These are phyloP conservation scores for Pardosa pseudoannulata DNA, from an alignment of 2,888 invertebrate genomes.

Conservation along the genomic window DNA sequence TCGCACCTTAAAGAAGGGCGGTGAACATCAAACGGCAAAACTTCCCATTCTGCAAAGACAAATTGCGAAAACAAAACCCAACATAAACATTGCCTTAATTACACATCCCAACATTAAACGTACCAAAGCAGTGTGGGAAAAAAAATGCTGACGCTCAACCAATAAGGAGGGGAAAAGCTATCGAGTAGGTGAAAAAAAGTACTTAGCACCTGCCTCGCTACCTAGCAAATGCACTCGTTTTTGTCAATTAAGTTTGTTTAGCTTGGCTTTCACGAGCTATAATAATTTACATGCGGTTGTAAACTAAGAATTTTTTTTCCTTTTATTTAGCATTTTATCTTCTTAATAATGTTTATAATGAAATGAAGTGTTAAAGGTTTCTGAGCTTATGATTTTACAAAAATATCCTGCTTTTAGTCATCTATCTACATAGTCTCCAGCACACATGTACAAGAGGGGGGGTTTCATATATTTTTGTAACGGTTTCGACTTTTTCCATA, in stretches of 20 bases:
- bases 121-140: not conserved
- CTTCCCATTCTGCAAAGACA: not conserved
- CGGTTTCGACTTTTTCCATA: too few relatives aligned
- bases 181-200: not conserved
- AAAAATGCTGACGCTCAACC: not conserved
- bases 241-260: not conserved
- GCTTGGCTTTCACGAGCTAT: too few relatives aligned
- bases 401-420: too few relatives aligned
- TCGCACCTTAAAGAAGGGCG: not conserved
- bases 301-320: too few relatives aligned
- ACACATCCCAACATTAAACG: not conserved
- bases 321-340: too few relatives aligned
- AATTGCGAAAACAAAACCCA: conserved; percentile 14
- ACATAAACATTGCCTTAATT: conserved; percentile 7
- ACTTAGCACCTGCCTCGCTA: not conserved
- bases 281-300: too few relatives aligned
- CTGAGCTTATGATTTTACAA: too few relatives aligned
- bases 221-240: not conserved
- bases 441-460: too few relatives aligned
- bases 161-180: not conserved
- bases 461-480: too few relatives aligned
- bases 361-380: too few relatives aligned
- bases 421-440: too few relatives aligned
- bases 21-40: not conserved
- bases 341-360: too few relatives aligned